Evolutionary conservation across 2,797 vertebrate species (phyloP).

Genomic region (Enteromius treurensis): DNA sequence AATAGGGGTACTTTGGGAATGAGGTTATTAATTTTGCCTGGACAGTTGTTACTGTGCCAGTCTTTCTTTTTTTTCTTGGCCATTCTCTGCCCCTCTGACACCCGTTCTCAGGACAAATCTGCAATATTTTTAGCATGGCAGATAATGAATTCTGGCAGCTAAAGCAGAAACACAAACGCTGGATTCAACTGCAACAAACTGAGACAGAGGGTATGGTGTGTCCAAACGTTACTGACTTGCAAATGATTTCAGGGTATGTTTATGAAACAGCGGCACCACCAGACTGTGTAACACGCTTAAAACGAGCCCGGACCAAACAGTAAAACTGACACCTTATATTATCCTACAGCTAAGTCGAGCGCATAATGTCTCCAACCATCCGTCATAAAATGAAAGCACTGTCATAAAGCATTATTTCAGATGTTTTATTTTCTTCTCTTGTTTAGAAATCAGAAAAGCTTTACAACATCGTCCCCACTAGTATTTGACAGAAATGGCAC

Average conservation of each 20-base stretch:
- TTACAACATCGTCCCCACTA: conserved; percentile 28
- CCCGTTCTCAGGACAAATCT: conserved; percentile 39
- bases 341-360: conserved; percentile 28
- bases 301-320: conserved; percentile 6
- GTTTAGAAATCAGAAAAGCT: conserved; percentile 14
- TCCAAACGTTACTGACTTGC: conserved; percentile 35
- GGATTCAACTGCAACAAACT: conserved; percentile 42
- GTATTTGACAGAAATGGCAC: conserved; percentile 13
- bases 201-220: conserved; percentile 7
- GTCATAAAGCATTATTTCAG: conserved; percentile 27
- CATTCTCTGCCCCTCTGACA: conserved; percentile 7
- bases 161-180: conserved; percentile 3
- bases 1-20: conserved; percentile 35
- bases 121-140: conserved; percentile 47
- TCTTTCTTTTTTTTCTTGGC: neutral
- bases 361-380: conserved; percentile 29
- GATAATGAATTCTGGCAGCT: conserved; percentile 52
- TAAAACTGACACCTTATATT: conserved; percentile 31
- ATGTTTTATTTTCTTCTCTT: neutral
- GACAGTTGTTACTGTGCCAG: conserved; percentile 21
- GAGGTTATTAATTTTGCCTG: conserved; percentile 50
- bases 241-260: conserved; percentile 11
- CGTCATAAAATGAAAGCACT: conserved; percentile 27
- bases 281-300: neutral
- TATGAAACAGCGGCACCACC: conserved; percentile 1